Percentiles rank a stretch among this genome's conserved stretches.
phyloP scores from a whole-genome alignment of 1,140 invertebrate genomes.

The Drosophila saltans region DNA sequence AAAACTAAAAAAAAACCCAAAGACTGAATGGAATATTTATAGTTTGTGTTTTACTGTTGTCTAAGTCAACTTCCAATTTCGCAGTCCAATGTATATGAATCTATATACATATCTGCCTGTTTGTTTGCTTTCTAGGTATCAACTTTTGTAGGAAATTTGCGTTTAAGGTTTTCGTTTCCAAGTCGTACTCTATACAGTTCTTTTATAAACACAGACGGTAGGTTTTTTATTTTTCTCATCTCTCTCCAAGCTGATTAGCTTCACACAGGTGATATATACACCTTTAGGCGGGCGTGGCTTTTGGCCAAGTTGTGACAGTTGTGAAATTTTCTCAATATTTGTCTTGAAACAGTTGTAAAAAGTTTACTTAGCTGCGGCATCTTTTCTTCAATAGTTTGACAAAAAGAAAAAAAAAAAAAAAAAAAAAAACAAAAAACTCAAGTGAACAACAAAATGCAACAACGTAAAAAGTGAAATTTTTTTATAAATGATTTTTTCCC shows the following conservation, averaged over 20 bases:
- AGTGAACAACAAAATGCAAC: slow-evolving; percentile 52
- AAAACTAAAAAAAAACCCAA: not conserved
- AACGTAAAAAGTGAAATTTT: slow-evolving; percentile 9
- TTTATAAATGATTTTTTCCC: not conserved
- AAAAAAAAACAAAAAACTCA: slow-evolving; percentile 36
- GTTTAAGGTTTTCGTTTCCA: slow-evolving; percentile 36
- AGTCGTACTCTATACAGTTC: slow-evolving; percentile 18
- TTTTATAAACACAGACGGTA: slow-evolving; percentile 70
- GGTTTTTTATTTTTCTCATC: slow-evolving; percentile 31
- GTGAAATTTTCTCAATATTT: slow-evolving; percentile 13
- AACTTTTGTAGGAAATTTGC: slow-evolving; percentile 46
- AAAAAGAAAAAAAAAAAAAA: slow-evolving; percentile 23
- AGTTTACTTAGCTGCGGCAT: slow-evolving; percentile 15
- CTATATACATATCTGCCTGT: not conserved
- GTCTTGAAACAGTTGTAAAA: slow-evolving; percentile 4
- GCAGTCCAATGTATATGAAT: slow-evolving; percentile 32
- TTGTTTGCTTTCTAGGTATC: slow-evolving; percentile 34
- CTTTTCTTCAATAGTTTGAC: slow-evolving; percentile 8
- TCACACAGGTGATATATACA: slow-evolving; percentile 41
- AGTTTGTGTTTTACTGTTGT: not conserved
- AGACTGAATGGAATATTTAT: not conserved
- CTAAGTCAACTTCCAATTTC: slow-evolving; percentile 43
- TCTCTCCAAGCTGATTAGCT: slow-evolving; percentile 63
- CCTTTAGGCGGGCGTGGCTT: slow-evolving; percentile 37
- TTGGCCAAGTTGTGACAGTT: slow-evolving; percentile 36